phyloP scores from a whole-genome alignment of 1,140 invertebrate genomes.

The Drosophila miranda region DNA sequence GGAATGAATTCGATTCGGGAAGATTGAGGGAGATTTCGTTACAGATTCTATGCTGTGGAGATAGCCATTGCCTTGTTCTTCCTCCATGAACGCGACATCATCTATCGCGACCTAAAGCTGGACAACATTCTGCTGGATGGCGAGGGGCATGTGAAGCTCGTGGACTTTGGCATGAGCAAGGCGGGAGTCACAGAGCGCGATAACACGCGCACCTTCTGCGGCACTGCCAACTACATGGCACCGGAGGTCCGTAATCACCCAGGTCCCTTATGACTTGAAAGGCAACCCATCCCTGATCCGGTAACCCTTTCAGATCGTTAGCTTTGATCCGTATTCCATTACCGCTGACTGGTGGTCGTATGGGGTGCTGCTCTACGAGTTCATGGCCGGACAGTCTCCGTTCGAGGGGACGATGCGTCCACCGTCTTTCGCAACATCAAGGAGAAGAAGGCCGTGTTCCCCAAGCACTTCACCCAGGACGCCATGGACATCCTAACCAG shows the following conservation, averaged over 20 bases:
- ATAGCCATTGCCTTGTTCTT: slow-evolving; percentile 99
- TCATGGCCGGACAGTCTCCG: slow-evolving; percentile 97
- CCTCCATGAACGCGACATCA: slow-evolving; percentile 96
- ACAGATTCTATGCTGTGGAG: slow-evolving; percentile 98
- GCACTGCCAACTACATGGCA: slow-evolving; percentile 99
- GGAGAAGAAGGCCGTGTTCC: slow-evolving; percentile 99
- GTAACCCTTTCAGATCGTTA: slow-evolving; percentile 59
- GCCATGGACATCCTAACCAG: slow-evolving; percentile 88
- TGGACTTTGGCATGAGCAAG: slow-evolving; percentile 99
- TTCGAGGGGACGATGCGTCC: slow-evolving; percentile 98
- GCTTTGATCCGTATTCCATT: slow-evolving; percentile 85
- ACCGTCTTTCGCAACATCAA: slow-evolving; percentile 98
- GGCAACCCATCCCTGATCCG: too few species aligned
- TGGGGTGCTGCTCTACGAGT: slow-evolving; percentile 98
- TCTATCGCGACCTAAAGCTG: slow-evolving; percentile 98
- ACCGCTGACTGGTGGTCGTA: slow-evolving; percentile 97
- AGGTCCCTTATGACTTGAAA: too few species aligned
- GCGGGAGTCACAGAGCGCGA: slow-evolving; percentile 95
- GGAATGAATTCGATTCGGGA: not conserved
- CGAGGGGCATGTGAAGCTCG: slow-evolving; percentile 98
- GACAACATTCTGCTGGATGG: slow-evolving; percentile 99
- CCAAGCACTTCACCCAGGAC: slow-evolving; percentile 96
- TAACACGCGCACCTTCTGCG: slow-evolving; percentile 96
- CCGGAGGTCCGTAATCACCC: slow-evolving; percentile 90
- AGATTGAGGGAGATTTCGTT: not conserved